Evolutionary conservation across 2,797 vertebrate genomes (phyloP), one percentile per base, ranked within the genome.

Genomic region (Micrastur ruficollis): DNA sequence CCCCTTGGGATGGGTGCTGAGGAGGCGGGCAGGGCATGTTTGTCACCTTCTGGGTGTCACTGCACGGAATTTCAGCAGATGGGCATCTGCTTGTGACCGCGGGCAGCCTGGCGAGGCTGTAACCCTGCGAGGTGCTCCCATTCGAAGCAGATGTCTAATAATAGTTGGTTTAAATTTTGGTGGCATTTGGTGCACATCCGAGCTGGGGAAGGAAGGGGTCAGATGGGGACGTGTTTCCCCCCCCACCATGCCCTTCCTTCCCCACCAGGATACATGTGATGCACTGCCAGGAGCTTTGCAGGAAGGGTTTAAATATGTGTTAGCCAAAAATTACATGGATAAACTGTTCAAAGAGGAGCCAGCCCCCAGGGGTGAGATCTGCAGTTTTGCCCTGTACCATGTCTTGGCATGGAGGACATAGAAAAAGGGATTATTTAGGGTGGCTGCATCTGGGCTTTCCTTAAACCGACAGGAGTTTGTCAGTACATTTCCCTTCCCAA

Each of bases 161-260:
- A 22, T 4, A 10, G 20, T 4, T 1, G 5, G 20, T 40, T 52
- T 11, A 42, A 61, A 49, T 6, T 26, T 31, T 14, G 27, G 27
- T 8, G 34, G 29, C 2, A 0, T n/a, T 63, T 66, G 44, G 22
- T 58, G 71, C 21, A 19, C 34, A 55, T 40, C 46, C 1, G 4
- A 58, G 14, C 73, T 61, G n/a, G 27, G 23, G 15, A 81, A 31
- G 16, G 46, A 29, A 34, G 14, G 50, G 70, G 20, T 73, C 49
- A 14, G 59, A 3, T 12, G 19, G 53, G 63, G 76, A 46, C 1
- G 0, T 0, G 9, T 23, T 44, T 14, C 20, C 21, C 59, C 8
- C 36, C 9, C 6, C n/a, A 1, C 42, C 0, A 0, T 1, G 3
- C 23, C 78, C 42, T 16, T 58, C 56, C 29, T 31, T 32, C 19